Conservation (phyloP, 2,797 vertebrate genomes). For the Setipinna tenuifilis region DNA sequence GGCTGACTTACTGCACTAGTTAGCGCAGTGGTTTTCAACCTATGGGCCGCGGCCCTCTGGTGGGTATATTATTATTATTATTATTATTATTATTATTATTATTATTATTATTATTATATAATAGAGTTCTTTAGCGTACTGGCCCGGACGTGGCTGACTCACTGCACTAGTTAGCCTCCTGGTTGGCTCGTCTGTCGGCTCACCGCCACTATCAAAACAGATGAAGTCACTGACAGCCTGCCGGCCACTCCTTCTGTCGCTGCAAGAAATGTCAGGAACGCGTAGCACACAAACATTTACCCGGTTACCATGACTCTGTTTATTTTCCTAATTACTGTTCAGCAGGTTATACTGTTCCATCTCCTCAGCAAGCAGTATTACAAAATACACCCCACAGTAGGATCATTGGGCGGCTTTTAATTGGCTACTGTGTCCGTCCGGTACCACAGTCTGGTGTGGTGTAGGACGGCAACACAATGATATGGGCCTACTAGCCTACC, state of each 20-base stretch:
- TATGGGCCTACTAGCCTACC: too few relatives aligned
- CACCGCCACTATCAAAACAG: not conserved
- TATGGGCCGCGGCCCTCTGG: too few relatives aligned
- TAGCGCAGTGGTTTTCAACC: too few relatives aligned
- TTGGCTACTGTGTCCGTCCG: too few relatives aligned
- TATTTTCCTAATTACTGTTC: not conserved
- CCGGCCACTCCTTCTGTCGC: not conserved
- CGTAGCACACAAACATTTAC: not conserved
- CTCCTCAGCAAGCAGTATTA: not conserved
- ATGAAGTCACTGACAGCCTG: not conserved
- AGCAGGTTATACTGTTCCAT: not conserved
- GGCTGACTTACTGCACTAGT: not conserved
- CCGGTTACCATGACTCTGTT: not conserved
- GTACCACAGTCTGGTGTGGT: too few relatives aligned
- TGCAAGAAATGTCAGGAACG: not conserved
- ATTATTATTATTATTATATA: too few relatives aligned
- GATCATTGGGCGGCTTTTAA: too few relatives aligned
- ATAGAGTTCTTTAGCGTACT: too few relatives aligned
- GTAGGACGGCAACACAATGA: too few relatives aligned
- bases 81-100: too few relatives aligned
- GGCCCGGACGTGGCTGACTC: not conserved
- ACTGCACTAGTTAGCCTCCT: not conserved
- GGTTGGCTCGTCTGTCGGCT: too few relatives aligned
- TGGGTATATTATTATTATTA: too few relatives aligned
- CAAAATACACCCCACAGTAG: not conserved